phyloP scores from a whole-genome alignment of 2,113 vertebrate genomes.

The Glaucomys volans region DNA sequence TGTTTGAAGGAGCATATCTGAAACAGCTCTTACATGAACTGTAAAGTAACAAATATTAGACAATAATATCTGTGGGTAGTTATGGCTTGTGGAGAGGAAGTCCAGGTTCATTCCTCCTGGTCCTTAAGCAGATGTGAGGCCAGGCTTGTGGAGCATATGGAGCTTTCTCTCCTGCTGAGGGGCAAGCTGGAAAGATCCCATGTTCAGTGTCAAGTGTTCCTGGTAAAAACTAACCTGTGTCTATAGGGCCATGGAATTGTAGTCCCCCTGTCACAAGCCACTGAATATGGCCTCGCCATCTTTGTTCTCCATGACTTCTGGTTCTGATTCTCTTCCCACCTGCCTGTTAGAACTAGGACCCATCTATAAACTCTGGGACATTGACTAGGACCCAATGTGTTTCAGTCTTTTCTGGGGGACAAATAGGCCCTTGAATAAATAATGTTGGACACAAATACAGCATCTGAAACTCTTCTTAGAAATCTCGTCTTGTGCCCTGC shows the following conservation, averaged over 20 bases:
- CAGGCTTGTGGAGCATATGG: rapidly evolving
- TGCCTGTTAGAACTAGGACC: not conserved
- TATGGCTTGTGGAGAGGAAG: not conserved
- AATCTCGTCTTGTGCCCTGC: not conserved
- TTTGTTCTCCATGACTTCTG: not conserved
- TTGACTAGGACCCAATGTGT: not conserved
- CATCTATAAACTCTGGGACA: not conserved
- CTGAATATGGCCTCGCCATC: not conserved
- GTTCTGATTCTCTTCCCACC: not conserved
- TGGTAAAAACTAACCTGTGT: not conserved
- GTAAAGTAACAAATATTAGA: not conserved
- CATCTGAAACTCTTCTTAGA: not conserved
- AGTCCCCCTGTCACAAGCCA: not conserved
- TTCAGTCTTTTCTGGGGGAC: not conserved
- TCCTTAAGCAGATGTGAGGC: not conserved
- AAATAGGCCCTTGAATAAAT: slow-evolving; percentile 20
- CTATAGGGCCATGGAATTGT: not conserved
- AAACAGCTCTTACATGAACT: not conserved
- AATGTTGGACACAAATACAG: not conserved
- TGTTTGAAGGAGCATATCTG: not conserved
- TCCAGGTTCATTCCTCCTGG: not conserved
- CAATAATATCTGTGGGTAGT: not conserved
- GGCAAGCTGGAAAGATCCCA: not conserved
- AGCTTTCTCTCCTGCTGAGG: not conserved
- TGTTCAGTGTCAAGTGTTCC: not conserved